Evolutionary conservation across 2,797 vertebrate species (phyloP).

Genomic region (Myiothlypis coronata): DNA sequence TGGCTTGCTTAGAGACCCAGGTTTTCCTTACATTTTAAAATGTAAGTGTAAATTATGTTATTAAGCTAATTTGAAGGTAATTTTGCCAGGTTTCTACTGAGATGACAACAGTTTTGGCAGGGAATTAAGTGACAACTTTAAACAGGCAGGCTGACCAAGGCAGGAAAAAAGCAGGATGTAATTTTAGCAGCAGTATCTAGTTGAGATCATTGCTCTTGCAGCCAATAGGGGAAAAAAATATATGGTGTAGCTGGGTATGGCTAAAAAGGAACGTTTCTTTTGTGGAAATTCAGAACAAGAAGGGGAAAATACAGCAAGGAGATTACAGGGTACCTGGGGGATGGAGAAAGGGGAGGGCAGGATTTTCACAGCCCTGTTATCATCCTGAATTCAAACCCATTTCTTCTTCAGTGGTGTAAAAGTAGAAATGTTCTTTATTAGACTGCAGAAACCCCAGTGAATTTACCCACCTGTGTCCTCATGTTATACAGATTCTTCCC

Average conservation of each 20-base stretch:
- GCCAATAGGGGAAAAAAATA: not conserved
- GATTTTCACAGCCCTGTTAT: not conserved
- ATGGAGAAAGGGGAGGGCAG: not conserved
- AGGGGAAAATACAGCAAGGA: not conserved
- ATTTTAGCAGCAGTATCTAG: constrained; percentile 52
- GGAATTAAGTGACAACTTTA: constrained; percentile 47
- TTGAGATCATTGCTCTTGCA: constrained; percentile 39
- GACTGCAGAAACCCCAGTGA: not conserved
- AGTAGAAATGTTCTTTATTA: not conserved
- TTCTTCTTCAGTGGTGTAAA: not conserved
- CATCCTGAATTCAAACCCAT: not conserved
- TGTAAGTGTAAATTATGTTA: not conserved
- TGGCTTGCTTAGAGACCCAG: not conserved
- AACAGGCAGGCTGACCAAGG: constrained; percentile 34
- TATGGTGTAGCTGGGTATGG: not conserved
- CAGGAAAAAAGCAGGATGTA: constrained; percentile 18
- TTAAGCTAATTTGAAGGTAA: not conserved
- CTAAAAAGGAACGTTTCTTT: not conserved
- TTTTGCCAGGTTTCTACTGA: not conserved
- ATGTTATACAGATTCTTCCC: not conserved
- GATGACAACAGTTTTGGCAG: constrained; percentile 26
- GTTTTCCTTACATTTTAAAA: not conserved
- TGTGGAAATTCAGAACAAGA: not conserved
- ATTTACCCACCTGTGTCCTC: not conserved
- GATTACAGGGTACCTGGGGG: not conserved